A percentile compares a stretch with the other conserved stretches of the same genome.
These are phyloP conservation scores for Odiellus spinosus DNA, from an alignment of 2,888 invertebrate species.

Conservation along the genomic window DNA sequence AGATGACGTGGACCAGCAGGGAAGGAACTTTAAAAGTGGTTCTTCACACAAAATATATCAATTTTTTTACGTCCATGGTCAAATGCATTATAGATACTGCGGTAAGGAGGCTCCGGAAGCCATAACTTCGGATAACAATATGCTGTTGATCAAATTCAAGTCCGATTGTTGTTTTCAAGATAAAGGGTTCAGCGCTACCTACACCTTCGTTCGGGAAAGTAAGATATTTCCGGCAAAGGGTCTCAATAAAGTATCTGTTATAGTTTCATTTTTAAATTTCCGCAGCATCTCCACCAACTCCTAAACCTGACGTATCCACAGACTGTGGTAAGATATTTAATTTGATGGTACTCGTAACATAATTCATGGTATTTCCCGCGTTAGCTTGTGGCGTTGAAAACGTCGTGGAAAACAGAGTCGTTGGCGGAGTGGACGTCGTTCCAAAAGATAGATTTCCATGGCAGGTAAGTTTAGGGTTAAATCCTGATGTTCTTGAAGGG, in stretches of 20 bases:
- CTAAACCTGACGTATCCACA: too few relatives aligned
- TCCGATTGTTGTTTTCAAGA: slow-evolving; percentile 13
- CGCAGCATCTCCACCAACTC: too few relatives aligned
- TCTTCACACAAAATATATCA: not conserved
- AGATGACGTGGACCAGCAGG: too few relatives aligned
- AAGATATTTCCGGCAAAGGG: too few relatives aligned
- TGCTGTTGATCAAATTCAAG: slow-evolving; percentile 8
- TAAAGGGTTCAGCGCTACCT: slow-evolving; percentile 11
- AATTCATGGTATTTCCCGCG: too few relatives aligned
- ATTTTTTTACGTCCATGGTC: not conserved
- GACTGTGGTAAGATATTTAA: too few relatives aligned
- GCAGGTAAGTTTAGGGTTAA: slow-evolving; percentile 7
- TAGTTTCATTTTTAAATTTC: too few relatives aligned
- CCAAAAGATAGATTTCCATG: slow-evolving; percentile 11
- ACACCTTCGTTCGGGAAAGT: slow-evolving; percentile 7
- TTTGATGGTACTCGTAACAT: too few relatives aligned
- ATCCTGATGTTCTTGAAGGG: too few relatives aligned
- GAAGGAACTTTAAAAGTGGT: too few relatives aligned
- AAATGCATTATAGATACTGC: slow-evolving; percentile 7
- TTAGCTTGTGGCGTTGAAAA: slow-evolving; percentile 13
- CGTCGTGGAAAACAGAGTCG: slow-evolving; percentile 4
- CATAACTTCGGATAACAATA: slow-evolving; percentile 5
- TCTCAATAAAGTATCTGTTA: too few relatives aligned
- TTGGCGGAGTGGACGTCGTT: slow-evolving; percentile 9
- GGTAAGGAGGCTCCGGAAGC: slow-evolving; percentile 5